phyloP scores from a whole-genome alignment of 2,888 invertebrate species.

The Mythimna impura region DNA sequence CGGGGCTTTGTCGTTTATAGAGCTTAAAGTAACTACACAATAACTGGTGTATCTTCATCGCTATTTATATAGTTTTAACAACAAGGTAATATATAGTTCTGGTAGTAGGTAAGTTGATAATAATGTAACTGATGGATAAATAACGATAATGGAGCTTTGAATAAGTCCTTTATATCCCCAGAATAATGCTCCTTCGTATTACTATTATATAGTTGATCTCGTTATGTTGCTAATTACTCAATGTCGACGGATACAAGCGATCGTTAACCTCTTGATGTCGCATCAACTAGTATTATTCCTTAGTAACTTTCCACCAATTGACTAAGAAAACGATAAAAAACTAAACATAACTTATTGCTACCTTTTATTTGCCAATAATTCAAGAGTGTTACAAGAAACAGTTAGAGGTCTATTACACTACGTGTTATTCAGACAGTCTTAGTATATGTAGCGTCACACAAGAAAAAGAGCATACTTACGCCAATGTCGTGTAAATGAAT shows the following conservation, averaged over 20 bases:
- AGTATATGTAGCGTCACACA: too few species aligned
- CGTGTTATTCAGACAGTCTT: too few species aligned
- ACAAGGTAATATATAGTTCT: too few species aligned
- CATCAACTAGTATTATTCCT: slow-evolving; percentile 18
- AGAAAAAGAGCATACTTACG: too few species aligned
- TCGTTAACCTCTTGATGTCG: slow-evolving; percentile 28
- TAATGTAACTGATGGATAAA: slow-evolving; percentile 12
- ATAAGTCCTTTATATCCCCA: slow-evolving; percentile 18
- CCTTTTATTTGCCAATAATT: neutral
- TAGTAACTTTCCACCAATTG: neutral
- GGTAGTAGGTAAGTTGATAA: slow-evolving; percentile 17
- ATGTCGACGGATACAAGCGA: slow-evolving; percentile 18
- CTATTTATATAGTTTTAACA: neutral
- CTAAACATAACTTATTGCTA: neutral
- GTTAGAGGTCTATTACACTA: neutral
- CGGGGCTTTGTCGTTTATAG: slow-evolving; percentile 13
- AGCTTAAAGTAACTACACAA: slow-evolving; percentile 8
- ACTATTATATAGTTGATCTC: slow-evolving; percentile 5
- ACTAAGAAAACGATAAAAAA: neutral
- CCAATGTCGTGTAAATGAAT: too few species aligned
- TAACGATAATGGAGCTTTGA: slow-evolving; percentile 30
- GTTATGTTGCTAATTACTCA: slow-evolving; percentile 26
- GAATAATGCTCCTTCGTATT: slow-evolving; percentile 17
- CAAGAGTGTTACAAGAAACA: neutral
- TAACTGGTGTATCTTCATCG: slow-evolving; percentile 3